phyloP scores from a whole-genome alignment of 2,888 invertebrate genomes.

The Hydriomena furcata region DNA sequence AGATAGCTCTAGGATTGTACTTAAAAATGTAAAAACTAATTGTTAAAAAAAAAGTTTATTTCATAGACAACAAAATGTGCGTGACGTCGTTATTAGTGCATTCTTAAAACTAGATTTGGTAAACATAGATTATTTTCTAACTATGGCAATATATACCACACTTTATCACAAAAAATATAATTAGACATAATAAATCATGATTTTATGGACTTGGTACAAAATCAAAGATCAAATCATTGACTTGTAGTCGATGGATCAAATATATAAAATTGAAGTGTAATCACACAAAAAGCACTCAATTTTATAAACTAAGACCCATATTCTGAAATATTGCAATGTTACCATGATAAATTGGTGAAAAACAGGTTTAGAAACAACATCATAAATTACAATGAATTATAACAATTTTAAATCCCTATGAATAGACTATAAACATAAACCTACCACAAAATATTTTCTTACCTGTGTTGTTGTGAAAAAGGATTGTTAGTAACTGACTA shows the following conservation, averaged over 20 bases:
- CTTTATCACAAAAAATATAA: slow-evolving; percentile 6
- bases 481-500: too few species aligned
- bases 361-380: not conserved
- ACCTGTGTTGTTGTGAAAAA: not conserved
- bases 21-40: too few species aligned
- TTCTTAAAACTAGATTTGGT: slow-evolving; percentile 44
- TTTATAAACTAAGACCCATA: not conserved
- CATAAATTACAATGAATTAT: not conserved
- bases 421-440: not conserved
- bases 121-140: slow-evolving; percentile 42
- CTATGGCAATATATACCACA: slow-evolving; percentile 47
- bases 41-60: slow-evolving; percentile 1
- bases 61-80: slow-evolving; percentile 42
- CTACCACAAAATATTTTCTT: not conserved
- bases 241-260: too few species aligned
- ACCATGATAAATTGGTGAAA: not conserved
- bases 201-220: too few species aligned
- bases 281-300: slow-evolving; percentile 18
- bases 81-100: slow-evolving; percentile 59
- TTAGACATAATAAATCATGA: too few species aligned
- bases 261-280: slow-evolving; percentile 25
- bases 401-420: not conserved
- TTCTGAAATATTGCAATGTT: too few species aligned
- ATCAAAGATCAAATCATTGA: too few species aligned
- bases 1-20: too few species aligned